phyloP scores from a whole-genome alignment of 2,888 invertebrate genomes.

The Patella pellucida region DNA sequence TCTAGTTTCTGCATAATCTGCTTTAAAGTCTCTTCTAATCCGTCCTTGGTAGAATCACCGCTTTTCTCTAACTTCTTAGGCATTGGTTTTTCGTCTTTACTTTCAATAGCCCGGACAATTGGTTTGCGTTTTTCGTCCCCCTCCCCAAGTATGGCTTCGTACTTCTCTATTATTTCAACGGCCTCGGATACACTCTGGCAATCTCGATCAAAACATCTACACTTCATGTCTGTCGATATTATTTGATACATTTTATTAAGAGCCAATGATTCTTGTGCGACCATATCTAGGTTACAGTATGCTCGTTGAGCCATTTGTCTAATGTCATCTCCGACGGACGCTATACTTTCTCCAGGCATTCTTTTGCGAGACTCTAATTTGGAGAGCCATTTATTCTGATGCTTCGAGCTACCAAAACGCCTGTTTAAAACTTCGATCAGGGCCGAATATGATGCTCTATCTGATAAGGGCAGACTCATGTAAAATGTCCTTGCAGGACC shows the following conservation, averaged over 20 bases:
- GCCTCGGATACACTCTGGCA: conserved; percentile 32
- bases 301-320: conserved; percentile 30
- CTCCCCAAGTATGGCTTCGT: conserved; percentile 32
- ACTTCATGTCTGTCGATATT: conserved; percentile 33
- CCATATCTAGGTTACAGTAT: conserved; percentile 20
- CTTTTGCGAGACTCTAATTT: background rate
- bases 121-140: conserved; percentile 18
- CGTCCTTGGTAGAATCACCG: background rate
- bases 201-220: conserved; percentile 36
- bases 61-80: background rate
- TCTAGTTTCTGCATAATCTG: conserved; percentile 11
- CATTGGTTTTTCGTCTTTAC: background rate
- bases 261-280: conserved; percentile 32
- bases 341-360: conserved; percentile 22
- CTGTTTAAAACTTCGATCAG: background rate
- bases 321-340: conserved; percentile 28
- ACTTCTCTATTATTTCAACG: conserved; percentile 33
- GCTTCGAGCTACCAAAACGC: background rate
- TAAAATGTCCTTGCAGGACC: conserved; percentile 4
- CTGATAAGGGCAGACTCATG: background rate
- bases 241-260: conserved; percentile 33
- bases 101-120: conserved; percentile 22
- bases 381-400: background rate
- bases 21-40: conserved; percentile 14
- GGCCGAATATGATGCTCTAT: background rate